These are phyloP conservation scores for Atlantisia rogersi DNA, from an alignment of 2,113 vertebrate species.

Conservation along the genomic window DNA sequence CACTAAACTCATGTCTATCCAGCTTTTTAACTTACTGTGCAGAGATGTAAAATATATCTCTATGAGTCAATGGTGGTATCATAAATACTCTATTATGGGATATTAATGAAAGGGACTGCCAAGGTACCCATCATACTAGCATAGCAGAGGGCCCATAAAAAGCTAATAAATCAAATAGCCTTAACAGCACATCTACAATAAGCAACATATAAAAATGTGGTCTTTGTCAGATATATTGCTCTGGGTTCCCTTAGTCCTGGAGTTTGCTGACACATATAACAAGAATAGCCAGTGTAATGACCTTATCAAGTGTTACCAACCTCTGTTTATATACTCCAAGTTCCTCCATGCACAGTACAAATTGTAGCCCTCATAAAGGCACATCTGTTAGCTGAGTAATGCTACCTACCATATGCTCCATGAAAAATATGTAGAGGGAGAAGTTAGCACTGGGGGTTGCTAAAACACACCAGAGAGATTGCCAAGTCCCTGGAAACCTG, in stretches of 20 bases:
- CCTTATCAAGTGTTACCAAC: slow-evolving; percentile 37
- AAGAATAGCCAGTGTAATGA: slow-evolving; percentile 48
- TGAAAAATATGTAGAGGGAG: slow-evolving; percentile 12
- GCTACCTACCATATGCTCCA: slow-evolving; percentile 8
- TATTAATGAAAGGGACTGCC: slow-evolving; percentile 71
- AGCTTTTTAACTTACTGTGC: slow-evolving; percentile 41
- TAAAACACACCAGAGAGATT: not conserved
- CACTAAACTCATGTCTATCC: slow-evolving; percentile 3
- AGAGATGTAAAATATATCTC: slow-evolving; percentile 65
- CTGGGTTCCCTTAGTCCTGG: slow-evolving; percentile 13
- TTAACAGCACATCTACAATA: slow-evolving; percentile 51
- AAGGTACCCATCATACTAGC: slow-evolving; percentile 27
- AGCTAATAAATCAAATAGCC: slow-evolving; percentile 58
- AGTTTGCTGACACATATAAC: slow-evolving; percentile 47
- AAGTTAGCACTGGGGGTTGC: not conserved
- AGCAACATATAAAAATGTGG: slow-evolving; percentile 55
- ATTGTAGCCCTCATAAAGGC: slow-evolving; percentile 35
- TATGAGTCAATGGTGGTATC: slow-evolving; percentile 36
- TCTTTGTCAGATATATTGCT: slow-evolving; percentile 54
- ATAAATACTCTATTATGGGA: slow-evolving; percentile 72
- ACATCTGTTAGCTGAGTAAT: slow-evolving; percentile 57
- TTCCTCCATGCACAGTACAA: slow-evolving; percentile 1
- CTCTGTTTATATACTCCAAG: slow-evolving; percentile 45
- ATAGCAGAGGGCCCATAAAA: slow-evolving; percentile 58
- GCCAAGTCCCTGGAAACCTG: not conserved